Percentiles rank a stretch among this genome's conserved stretches.
These are phyloP conservation scores for Spheniscus mendiculus DNA, from an alignment of 2,113 vertebrate genomes.

Conservation along the genomic window DNA sequence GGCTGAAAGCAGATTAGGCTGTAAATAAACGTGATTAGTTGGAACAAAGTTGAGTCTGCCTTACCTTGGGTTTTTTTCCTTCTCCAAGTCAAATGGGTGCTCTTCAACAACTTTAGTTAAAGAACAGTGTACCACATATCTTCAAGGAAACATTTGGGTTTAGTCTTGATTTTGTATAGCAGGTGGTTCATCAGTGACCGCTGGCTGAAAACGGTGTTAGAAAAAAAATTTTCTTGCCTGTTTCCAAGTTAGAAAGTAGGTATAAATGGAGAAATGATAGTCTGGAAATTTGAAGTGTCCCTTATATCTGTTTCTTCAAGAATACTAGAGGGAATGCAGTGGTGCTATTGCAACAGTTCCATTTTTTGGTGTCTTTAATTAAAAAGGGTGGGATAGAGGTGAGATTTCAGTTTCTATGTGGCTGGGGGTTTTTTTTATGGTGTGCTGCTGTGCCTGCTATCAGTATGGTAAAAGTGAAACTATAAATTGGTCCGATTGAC, in stretches of 20 bases:
- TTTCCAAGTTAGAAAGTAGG: not conserved
- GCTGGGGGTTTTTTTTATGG: not conserved
- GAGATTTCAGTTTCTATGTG: not conserved
- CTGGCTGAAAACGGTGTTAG: not conserved
- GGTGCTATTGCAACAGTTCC: not conserved
- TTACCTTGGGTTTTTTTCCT: not conserved
- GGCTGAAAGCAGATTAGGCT: not conserved
- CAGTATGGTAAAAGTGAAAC: not conserved
- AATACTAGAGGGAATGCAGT: not conserved
- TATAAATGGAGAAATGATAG: not conserved
- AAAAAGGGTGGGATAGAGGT: rapidly evolving
- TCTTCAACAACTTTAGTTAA: not conserved
- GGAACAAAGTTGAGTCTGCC: not conserved
- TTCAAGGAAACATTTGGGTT: not conserved
- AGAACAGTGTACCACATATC: not conserved
- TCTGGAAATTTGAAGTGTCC: not conserved
- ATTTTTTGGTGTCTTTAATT: not conserved
- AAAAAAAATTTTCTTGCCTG: not conserved
- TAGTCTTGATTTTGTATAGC: not conserved
- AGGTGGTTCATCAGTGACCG: not conserved
- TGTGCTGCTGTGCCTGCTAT: not conserved
- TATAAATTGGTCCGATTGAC: not conserved
- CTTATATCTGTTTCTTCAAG: not conserved
- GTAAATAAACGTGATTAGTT: not conserved
- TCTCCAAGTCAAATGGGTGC: not conserved